Conservation (phyloP, 2,888 invertebrate genomes). For the Scotopteryx bipunctaria region DNA sequence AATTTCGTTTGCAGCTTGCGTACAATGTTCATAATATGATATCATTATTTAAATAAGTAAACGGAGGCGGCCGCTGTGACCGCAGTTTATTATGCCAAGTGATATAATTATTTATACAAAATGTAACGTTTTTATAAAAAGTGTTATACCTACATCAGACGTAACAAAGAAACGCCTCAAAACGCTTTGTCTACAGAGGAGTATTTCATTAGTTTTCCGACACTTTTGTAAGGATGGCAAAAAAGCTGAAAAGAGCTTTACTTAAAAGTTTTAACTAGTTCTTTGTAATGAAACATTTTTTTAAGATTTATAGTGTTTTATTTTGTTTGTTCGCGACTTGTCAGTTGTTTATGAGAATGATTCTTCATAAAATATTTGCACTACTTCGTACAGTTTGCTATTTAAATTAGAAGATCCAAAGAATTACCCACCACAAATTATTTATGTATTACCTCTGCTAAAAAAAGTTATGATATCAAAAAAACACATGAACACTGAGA, state of each 20-base stretch:
- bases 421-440: too few species aligned
- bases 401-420: too few species aligned
- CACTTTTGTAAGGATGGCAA: conserved; percentile 32
- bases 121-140: conserved; percentile 17
- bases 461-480: too few species aligned
- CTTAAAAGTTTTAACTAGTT: conserved; percentile 29
- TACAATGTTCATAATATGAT: too few species aligned
- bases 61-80: neutral
- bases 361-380: too few species aligned
- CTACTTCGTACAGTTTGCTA: too few species aligned
- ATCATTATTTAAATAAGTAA: too few species aligned
- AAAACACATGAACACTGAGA: too few species aligned
- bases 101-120: neutral
- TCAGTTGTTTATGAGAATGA: conserved; percentile 20
- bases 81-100: neutral
- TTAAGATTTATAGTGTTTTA: conserved; percentile 29
- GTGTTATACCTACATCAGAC: conserved; percentile 44
- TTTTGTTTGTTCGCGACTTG: conserved; percentile 21
- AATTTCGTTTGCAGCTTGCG: too few species aligned
- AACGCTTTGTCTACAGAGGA: conserved; percentile 45
- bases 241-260: conserved; percentile 33
- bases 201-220: conserved; percentile 52
- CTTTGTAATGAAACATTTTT: conserved; percentile 28
- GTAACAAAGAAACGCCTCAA: conserved; percentile 41
- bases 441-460: too few species aligned